These are phyloP conservation scores for Distichodus sexfasciatus DNA, from an alignment of 2,797 vertebrate genomes.

Conservation along the genomic window DNA sequence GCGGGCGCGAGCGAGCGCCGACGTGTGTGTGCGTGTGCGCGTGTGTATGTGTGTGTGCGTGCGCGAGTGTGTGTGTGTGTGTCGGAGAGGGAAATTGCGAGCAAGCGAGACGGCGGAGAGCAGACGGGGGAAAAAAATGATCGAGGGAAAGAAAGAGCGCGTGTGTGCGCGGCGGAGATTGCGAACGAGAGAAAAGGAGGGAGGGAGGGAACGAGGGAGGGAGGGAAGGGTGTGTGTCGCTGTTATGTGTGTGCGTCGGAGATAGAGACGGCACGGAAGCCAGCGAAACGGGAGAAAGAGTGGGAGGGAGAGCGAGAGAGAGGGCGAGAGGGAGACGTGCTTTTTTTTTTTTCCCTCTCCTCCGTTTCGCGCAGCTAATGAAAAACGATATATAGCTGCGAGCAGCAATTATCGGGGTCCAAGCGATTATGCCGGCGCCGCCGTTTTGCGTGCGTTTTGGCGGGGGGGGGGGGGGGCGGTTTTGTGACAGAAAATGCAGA, in stretches of 20 bases:
- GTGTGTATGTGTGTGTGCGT: too few relatives aligned
- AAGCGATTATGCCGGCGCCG: too few relatives aligned
- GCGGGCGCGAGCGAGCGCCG: neutral
- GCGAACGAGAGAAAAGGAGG: constrained; percentile 11
- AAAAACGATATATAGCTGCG: constrained; percentile 51
- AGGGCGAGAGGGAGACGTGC: neutral
- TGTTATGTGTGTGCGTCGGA: constrained; percentile 19
- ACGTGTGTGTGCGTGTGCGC: constrained; percentile 32
- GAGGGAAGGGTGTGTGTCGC: constrained; percentile 29
- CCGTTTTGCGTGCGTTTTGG: too few relatives aligned
- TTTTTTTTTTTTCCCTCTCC: constrained; percentile 46
- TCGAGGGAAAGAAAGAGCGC: constrained; percentile 41
- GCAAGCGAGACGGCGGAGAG: constrained; percentile 36
- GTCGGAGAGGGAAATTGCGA: constrained; percentile 34
- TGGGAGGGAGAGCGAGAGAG: constrained; percentile 34
- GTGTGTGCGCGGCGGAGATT: constrained; percentile 25
- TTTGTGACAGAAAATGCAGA: too few relatives aligned
- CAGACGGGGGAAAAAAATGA: constrained; percentile 47
- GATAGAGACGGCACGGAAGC: constrained; percentile 46
- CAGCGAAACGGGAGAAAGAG: constrained; percentile 41
- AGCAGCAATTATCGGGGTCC: constrained; percentile 23
- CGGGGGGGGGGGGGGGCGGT: too few relatives aligned
- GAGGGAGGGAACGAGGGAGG: constrained; percentile 27
- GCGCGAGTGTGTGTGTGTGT: constrained; percentile 38
- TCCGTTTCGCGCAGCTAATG: constrained; percentile 54